These are phyloP conservation scores for Vannuccia rotundouncinata DNA, from an alignment of 2,888 invertebrate genomes.

Conservation along the genomic window DNA sequence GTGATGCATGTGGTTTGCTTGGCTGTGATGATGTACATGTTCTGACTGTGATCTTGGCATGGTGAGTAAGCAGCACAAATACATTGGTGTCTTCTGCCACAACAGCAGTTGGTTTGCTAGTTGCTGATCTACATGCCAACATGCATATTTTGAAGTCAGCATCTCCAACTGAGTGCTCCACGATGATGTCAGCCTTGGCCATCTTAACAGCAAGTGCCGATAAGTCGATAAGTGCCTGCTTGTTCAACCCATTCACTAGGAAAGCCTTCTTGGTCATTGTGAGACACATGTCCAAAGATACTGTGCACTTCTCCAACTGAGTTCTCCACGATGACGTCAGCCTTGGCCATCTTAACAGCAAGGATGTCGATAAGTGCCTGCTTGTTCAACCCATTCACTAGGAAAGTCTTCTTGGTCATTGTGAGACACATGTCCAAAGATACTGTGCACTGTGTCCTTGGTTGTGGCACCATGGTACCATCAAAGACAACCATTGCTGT, in stretches of 20 bases:
- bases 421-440: too few species aligned
- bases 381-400: too few species aligned
- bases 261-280: not conserved
- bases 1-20: slow-evolving; percentile 21
- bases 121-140: slow-evolving; percentile 26
- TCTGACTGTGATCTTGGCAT: slow-evolving; percentile 20
- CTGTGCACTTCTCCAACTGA: not conserved
- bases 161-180: slow-evolving; percentile 26
- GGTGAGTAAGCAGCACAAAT: slow-evolving; percentile 26
- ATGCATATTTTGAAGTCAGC: slow-evolving; percentile 26
- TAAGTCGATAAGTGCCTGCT: not conserved
- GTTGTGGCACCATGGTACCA: not conserved
- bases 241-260: not conserved
- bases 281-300: not conserved
- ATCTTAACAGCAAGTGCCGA: not conserved
- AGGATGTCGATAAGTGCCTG: too few species aligned
- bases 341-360: too few species aligned
- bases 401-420: too few species aligned
- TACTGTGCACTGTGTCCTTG: not conserved
- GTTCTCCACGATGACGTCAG: too few species aligned
- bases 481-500: not conserved
- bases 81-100: slow-evolving; percentile 24
- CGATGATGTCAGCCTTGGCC: slow-evolving; percentile 26
- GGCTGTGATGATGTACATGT: not conserved
- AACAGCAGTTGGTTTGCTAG: slow-evolving; percentile 26